phyloP scores from a whole-genome alignment of 2,113 vertebrate species.

The Pelobates fuscus region DNA sequence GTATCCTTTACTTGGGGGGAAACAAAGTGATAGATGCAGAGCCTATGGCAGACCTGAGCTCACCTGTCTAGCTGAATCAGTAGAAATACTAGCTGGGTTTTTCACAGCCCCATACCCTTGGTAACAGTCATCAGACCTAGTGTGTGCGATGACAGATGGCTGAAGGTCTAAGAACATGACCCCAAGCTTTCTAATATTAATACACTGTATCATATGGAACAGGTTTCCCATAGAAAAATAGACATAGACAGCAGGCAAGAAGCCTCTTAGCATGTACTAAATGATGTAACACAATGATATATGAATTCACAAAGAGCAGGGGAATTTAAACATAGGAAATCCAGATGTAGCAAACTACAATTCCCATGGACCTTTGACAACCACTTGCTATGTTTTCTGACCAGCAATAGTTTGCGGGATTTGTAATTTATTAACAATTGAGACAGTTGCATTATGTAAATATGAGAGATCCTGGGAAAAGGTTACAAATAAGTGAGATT shows the following conservation, averaged over 20 bases:
- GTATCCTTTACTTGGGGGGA: not conserved
- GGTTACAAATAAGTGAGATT: too few species aligned
- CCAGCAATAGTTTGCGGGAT: too few species aligned
- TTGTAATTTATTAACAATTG: too few species aligned
- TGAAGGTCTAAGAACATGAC: constrained; percentile 22
- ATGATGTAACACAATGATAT: not conserved
- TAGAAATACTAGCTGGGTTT: constrained; percentile 14
- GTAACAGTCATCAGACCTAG: constrained; percentile 18
- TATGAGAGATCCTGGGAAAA: too few species aligned
- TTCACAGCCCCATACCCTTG: constrained; percentile 9
- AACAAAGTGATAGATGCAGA: constrained; percentile 44
- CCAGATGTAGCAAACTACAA: too few species aligned
- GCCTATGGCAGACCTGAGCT: constrained; percentile 26
- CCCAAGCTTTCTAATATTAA: constrained; percentile 14
- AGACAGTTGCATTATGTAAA: too few species aligned
- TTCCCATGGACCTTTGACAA: too few species aligned
- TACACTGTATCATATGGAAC: constrained; percentile 8
- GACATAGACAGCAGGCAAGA: not conserved
- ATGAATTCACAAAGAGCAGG: not conserved
- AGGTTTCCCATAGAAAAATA: not conserved
- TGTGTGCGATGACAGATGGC: constrained; percentile 16
- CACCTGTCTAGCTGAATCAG: constrained; percentile 46
- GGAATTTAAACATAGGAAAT: not conserved
- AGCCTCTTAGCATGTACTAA: not conserved
- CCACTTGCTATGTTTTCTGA: too few species aligned